Conservation (phyloP, 2,888 invertebrate species). For the Oscheius sp. region DNA sequence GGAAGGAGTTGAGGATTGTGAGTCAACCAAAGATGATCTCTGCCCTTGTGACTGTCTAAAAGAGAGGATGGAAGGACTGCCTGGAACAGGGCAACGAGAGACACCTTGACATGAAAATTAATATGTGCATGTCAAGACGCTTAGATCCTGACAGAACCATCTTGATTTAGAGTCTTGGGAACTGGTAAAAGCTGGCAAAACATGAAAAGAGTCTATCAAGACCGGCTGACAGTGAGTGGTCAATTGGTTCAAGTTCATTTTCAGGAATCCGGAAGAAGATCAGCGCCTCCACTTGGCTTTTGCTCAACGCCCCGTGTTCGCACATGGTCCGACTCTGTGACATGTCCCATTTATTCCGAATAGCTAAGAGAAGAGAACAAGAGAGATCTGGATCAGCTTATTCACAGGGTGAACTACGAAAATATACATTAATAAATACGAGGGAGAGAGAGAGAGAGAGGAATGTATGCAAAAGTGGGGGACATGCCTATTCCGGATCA, state of each 20-base stretch:
- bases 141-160: too few relatives aligned
- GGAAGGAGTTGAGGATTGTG: too few relatives aligned
- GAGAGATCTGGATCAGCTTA: slow-evolving; percentile 5
- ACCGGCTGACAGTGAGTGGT: not conserved
- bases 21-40: too few relatives aligned
- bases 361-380: not conserved
- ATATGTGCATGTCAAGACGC: too few relatives aligned
- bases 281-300: slow-evolving; percentile 12
- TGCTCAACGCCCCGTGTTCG: not conserved
- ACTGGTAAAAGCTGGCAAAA: too few relatives aligned
- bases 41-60: too few relatives aligned
- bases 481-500: slow-evolving; percentile 6
- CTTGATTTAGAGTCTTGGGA: too few relatives aligned
- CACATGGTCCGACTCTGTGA: slow-evolving; percentile 19
- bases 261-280: slow-evolving; percentile 13
- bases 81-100: too few relatives aligned
- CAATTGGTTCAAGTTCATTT: too few relatives aligned
- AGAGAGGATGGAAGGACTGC: too few relatives aligned
- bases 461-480: not conserved
- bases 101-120: too few relatives aligned
- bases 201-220: not conserved
- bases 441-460: not conserved
- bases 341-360: slow-evolving; percentile 10
- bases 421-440: slow-evolving; percentile 5
- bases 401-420: slow-evolving; percentile 5